A percentile compares a stretch with the other conserved stretches of the same genome.
Conservation (phyloP, 2,888 invertebrate genomes). For the Cabera pusaria region DNA sequence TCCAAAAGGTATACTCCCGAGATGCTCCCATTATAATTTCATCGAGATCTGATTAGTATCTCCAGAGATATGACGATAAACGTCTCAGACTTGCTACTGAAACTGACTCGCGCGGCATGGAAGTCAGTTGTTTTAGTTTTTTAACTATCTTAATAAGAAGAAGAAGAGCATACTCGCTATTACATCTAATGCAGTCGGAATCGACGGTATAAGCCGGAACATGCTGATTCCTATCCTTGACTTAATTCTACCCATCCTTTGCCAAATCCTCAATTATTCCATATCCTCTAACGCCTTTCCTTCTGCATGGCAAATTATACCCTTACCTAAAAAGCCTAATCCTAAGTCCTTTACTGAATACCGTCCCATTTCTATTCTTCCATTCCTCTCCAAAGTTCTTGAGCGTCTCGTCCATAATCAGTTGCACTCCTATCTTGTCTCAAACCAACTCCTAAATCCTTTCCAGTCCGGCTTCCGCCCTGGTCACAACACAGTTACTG, state of each 20-base stretch:
- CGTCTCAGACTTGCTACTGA: no score
- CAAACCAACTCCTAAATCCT: slow-evolving; percentile 6
- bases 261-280: background rate
- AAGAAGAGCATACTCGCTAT: background rate
- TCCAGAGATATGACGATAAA: no score
- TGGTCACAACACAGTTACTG: slow-evolving; percentile 1
- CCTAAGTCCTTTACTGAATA: slow-evolving; percentile 5
- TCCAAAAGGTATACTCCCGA: no score
- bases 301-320: background rate
- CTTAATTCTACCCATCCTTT: background rate
- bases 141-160: no score
- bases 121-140: no score
- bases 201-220: background rate
- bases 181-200: background rate
- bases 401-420: slow-evolving; percentile 24
- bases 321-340: slow-evolving; percentile 5
- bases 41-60: no score
- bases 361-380: slow-evolving; percentile 19
- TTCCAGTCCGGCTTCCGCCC: slow-evolving; percentile 5
- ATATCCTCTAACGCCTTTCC: background rate
- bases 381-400: slow-evolving; percentile 13
- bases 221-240: background rate
- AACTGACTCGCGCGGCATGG: no score
- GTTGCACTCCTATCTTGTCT: background rate
- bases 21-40: no score